Base-by-base conservation (phyloP, 2,888 invertebrate genomes). In the Limnephilus auricula region DNA sequence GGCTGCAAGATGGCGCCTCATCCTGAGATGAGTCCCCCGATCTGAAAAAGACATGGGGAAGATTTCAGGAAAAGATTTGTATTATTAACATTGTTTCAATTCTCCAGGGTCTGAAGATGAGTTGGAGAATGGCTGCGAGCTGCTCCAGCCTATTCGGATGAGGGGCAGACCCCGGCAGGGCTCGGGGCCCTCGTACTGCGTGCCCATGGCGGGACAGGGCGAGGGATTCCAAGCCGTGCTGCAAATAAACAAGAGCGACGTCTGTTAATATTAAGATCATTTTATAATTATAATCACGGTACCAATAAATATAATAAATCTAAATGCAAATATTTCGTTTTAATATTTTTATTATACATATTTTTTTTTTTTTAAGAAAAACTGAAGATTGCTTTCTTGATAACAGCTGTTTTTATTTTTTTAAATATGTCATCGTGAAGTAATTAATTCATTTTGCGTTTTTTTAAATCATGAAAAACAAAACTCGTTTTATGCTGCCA, bases 111-210 rank as follows among this genome's bases (percentile, higher is more conserved):
- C 65, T 89, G 91, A 94, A 95, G 95, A 95, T 90, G 96, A 96
- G 93, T 95, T 96, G 93, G 95, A 95, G 93, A 95, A 95, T 32
- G 95, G 96, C 92, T 96, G 96, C 92, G 96, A 96, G 94, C 95
- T 96, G 93, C 89, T 91, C 34, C 96, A 96, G 93, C 94, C 93
- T 3, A 83, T 93, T 25, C 40, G 92, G 34, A 90, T 96, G 93
- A 95, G 96, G 0, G 92, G 91, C 9, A 79, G 93, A 15, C 95
- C 95, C 90, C 94, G 96, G 2, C 95, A 95, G 94, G 96, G 96
- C 93, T 95, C 95, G 12, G 95, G 95, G 25, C 95, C 96, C 1
- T 96, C 96, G 0, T 96, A 96, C 94, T 96, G 96, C 94, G 95
- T 96, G 90, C 96, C 96, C 2, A 94, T 96, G 5, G 93, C 95